Evolutionary conservation across 1,140 invertebrate genomes (phyloP), one percentile per base, ranked within the genome.

Genomic region (Spodoptera frugiperda): DNA sequence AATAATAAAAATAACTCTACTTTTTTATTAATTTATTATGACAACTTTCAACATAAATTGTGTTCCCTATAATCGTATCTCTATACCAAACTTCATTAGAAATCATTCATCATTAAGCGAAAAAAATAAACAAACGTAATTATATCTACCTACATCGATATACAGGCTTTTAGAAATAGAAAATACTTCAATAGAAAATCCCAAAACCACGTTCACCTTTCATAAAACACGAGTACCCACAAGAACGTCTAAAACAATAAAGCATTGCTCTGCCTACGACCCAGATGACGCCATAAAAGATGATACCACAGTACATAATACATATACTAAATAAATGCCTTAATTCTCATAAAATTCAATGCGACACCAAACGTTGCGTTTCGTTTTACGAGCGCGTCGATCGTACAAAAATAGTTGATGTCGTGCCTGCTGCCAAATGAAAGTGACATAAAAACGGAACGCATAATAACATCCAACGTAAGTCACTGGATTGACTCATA

Each of bases 321-420:
- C 30, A 54, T 70, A 72, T 48, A 55, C 70, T 59, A 55, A 72
- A 57, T 72, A 72, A 51, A 72, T 57, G 54, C 67, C 81, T 87
- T 87, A 90, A 86, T 81, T 79, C 55, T 83, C 87, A 80, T 91
- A 89, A 91, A 93, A 89, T 89, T 88, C 86, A 89, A 89, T 89
- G 88, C 83, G 87, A 89, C 91, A 89, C 54, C 72, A 53, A 76
- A 74, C 30, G 44, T 81, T 76, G 84, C 83, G 84, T 90, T 90
- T 76, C 86, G 68, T 86, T 91, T 90, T 90, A 91, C 85, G 87
- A 86, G 63, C 72, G 74, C 81, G 82, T 84, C 80, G 86, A 86
- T 89, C 84, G 83, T 84, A 83, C 84, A 76, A 81, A 84, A 89
- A 91, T 89, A 89, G 88, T 91, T 89, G 85, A 87, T 84, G 85